These are phyloP conservation scores for Malachius bipustulatus DNA, from an alignment of 2,888 invertebrate genomes.

Conservation along the genomic window DNA sequence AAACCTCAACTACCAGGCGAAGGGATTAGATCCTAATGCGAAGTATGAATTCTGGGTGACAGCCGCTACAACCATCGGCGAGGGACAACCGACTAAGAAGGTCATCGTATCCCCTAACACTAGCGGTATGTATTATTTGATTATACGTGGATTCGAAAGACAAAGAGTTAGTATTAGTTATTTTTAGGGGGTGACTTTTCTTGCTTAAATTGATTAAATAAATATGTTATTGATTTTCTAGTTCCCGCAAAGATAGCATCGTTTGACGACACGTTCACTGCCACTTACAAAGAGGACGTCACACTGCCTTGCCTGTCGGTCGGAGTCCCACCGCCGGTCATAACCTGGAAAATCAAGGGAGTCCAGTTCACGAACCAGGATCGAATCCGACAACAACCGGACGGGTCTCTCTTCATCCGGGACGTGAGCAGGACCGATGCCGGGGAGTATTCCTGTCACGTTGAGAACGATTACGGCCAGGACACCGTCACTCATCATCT, in stretches of 20 bases:
- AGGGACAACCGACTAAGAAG: constrained; percentile 82
- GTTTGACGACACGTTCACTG: constrained; percentile 86
- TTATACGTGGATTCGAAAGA: background rate
- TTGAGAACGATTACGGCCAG: constrained; percentile 84
- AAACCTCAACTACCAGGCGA: constrained; percentile 72
- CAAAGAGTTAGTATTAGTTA: too few species aligned
- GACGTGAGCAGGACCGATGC: constrained; percentile 83
- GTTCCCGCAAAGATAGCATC: constrained; percentile 92
- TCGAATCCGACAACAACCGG: constrained; percentile 71
- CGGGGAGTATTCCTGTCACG: constrained; percentile 88
- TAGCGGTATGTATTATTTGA: constrained; percentile 47
- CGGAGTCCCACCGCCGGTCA: constrained; percentile 80
- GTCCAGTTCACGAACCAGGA: constrained; percentile 68
- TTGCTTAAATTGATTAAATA: too few species aligned
- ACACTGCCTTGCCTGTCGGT: constrained; percentile 86
- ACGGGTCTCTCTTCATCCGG: constrained; percentile 83
- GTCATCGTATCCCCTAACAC: constrained; percentile 74
- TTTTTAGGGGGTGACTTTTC: too few species aligned
- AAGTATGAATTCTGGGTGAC: constrained; percentile 93
- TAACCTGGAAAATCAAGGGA: constrained; percentile 82
- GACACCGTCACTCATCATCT: constrained; percentile 85
- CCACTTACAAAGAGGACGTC: constrained; percentile 84
- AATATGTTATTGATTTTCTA: too few species aligned
- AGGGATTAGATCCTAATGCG: constrained; percentile 65
- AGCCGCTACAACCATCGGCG: constrained; percentile 86